phyloP scores from a whole-genome alignment of 1,140 invertebrate genomes.

The Trypoxylus dichotomus region DNA sequence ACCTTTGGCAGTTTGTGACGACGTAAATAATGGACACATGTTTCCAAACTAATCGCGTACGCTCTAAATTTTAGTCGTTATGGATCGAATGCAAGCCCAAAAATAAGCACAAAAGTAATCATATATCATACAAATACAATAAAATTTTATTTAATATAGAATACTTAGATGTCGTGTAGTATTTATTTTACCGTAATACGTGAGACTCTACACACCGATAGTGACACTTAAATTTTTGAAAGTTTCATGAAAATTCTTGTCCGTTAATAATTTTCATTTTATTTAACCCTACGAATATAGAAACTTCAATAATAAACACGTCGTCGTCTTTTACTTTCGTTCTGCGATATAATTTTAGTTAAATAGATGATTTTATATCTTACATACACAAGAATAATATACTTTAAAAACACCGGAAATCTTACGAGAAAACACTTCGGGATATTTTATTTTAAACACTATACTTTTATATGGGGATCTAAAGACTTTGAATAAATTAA shows the following conservation, averaged over 20 bases:
- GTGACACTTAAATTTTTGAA: slow-evolving; percentile 2
- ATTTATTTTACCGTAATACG: neutral
- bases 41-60: neutral
- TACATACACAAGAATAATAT: neutral
- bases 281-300: neutral
- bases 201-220: slow-evolving; percentile 8
- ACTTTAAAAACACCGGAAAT: neutral
- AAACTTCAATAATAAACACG: neutral
- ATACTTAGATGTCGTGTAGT: neutral
- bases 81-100: neutral
- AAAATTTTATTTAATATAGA: neutral
- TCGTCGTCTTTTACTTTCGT: neutral
- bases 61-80: no score
- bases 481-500: neutral
- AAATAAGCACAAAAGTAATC: slow-evolving; percentile 4
- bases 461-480: neutral
- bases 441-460: neutral
- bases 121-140: neutral
- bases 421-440: neutral
- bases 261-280: neutral
- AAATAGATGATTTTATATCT: neutral
- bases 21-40: no score
- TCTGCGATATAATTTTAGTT: neutral
- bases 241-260: neutral
- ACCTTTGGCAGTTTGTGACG: no score